Evolutionary conservation across 2,113 vertebrate genomes (phyloP).

Genomic region (Scomber japonicus): DNA sequence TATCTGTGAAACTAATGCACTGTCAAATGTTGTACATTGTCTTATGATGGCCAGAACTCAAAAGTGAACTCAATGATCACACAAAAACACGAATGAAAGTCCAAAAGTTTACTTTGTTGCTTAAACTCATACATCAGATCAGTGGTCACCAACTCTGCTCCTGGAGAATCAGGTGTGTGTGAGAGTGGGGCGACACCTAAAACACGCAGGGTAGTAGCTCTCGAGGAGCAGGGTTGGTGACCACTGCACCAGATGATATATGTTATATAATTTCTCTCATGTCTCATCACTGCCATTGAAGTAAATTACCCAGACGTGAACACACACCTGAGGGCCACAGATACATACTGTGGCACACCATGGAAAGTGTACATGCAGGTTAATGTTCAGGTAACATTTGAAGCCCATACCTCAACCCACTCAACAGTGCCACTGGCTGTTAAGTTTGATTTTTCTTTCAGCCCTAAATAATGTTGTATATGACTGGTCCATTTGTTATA

Average conservation of each 20-base stretch:
- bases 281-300: conserved; percentile 18
- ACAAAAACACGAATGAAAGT: too few species aligned
- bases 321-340: neutral
- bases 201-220: too few species aligned
- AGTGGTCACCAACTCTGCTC: too few species aligned
- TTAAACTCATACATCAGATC: too few species aligned
- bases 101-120: too few species aligned
- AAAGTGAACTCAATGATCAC: too few species aligned
- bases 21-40: too few species aligned
- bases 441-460: neutral
- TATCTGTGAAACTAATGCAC: too few species aligned
- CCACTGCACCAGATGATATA: too few species aligned
- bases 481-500: neutral
- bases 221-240: too few species aligned
- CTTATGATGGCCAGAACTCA: neutral
- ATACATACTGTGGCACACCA: neutral
- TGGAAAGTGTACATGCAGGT: neutral
- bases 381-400: neutral
- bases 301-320: conserved; percentile 33
- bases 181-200: too few species aligned
- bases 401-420: neutral
- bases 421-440: neutral
- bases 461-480: neutral
- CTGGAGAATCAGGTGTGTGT: too few species aligned
- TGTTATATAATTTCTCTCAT: conserved; percentile 8